A percentile compares a stretch with the other conserved stretches of the same genome.
phyloP scores from a whole-genome alignment of 1,140 invertebrate species.

The Trachymyrmex septentrionalis region DNA sequence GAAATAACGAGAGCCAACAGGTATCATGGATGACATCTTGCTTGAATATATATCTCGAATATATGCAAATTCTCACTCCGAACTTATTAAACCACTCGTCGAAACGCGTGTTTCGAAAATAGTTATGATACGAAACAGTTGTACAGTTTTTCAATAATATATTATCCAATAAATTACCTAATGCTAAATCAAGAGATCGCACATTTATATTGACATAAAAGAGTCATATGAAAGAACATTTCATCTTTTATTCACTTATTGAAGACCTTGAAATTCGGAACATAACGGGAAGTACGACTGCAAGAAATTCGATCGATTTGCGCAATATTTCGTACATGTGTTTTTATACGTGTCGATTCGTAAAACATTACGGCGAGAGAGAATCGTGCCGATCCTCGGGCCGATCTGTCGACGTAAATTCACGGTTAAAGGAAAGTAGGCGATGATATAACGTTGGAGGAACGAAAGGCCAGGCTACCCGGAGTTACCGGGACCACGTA shows the following conservation, averaged over 20 bases:
- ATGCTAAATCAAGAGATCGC: constrained; percentile 5
- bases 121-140: neutral
- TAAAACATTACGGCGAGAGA: constrained; percentile 58
- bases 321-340: constrained; percentile 52
- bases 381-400: constrained; percentile 60
- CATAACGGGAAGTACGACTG: constrained; percentile 4
- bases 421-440: constrained; percentile 69
- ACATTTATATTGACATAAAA: constrained; percentile 12
- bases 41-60: too few relatives aligned
- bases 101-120: too few relatives aligned
- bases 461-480: constrained; percentile 67
- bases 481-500: constrained; percentile 64
- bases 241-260: constrained; percentile 58
- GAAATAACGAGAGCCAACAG: too few relatives aligned
- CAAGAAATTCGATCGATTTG: constrained; percentile 48
- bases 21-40: too few relatives aligned
- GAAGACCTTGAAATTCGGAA: constrained; percentile 49
- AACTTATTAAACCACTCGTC: too few relatives aligned
- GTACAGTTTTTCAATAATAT: neutral
- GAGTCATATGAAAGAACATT: constrained; percentile 12
- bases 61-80: too few relatives aligned
- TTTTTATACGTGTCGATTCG: constrained; percentile 57
- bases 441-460: constrained; percentile 72
- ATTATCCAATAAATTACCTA: neutral
- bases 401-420: constrained; percentile 76